phyloP scores from a whole-genome alignment of 1,140 invertebrate species.

The Procambarus virginalis region DNA sequence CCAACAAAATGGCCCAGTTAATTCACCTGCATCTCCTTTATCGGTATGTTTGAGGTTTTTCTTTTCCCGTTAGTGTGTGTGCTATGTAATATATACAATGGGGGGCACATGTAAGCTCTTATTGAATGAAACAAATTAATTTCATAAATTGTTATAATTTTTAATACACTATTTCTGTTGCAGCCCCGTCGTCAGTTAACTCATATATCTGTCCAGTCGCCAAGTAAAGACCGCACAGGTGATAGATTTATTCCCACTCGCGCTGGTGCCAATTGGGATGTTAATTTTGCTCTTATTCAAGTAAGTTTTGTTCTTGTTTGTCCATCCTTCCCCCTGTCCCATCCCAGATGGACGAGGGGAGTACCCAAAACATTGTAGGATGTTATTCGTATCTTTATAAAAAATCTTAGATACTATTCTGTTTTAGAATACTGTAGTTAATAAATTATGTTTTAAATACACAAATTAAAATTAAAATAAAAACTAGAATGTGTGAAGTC shows the following conservation, averaged over 20 bases:
- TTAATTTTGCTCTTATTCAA: slow-evolving; percentile 90
- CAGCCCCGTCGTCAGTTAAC: slow-evolving; percentile 71
- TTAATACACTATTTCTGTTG: background rate
- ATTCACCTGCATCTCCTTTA: slow-evolving; percentile 52
- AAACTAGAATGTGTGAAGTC: no score
- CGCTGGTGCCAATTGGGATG: slow-evolving; percentile 93
- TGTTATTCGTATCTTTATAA: no score
- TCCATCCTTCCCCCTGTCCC: no score
- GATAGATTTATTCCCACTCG: slow-evolving; percentile 95
- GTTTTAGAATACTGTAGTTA: no score
- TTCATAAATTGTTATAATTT: background rate
- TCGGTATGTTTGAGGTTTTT: slow-evolving; percentile 21
- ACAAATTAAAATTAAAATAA: no score
- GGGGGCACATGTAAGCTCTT: background rate
- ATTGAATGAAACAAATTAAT: background rate
- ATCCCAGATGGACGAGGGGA: no score
- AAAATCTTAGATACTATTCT: no score
- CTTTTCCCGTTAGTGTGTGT: background rate
- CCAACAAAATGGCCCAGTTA: slow-evolving; percentile 60
- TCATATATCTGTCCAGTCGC: slow-evolving; percentile 74
- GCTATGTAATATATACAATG: background rate
- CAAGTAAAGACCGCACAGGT: slow-evolving; percentile 77
- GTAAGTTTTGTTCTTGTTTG: slow-evolving; percentile 75
- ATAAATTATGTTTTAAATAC: no score
- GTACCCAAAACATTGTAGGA: no score